Conservation (phyloP, 2,113 vertebrate genomes). For the Sorex araneus region DNA sequence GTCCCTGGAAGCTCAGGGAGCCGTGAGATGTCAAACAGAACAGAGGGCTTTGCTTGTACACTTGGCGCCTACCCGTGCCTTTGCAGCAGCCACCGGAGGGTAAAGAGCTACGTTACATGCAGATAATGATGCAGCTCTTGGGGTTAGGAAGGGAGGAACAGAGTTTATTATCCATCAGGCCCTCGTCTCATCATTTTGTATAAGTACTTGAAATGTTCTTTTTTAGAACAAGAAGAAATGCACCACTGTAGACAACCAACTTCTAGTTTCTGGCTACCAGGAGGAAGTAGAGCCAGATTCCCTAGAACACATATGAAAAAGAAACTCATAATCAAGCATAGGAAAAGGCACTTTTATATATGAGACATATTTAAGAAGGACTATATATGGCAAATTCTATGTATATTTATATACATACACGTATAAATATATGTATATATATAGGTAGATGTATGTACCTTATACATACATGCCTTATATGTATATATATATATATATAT, state of each 20-base stretch:
- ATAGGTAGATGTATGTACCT: too few relatives aligned
- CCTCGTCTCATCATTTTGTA: background rate
- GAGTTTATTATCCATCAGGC: background rate
- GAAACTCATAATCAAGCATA: background rate
- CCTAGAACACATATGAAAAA: background rate
- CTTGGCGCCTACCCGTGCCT: background rate
- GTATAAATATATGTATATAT: too few relatives aligned
- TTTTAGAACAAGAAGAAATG: background rate
- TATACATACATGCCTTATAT: too few relatives aligned
- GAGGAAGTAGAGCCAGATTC: background rate
- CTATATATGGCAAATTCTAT: background rate
- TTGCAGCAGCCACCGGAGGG: background rate
- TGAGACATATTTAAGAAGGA: too few relatives aligned
- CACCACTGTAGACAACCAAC: background rate
- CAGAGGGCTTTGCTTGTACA: background rate
- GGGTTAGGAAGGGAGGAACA: background rate
- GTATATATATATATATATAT: too few relatives aligned
- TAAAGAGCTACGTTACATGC: background rate
- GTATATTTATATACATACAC: background rate
- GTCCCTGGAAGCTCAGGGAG: background rate
- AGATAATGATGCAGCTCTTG: background rate
- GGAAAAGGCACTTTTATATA: too few relatives aligned
- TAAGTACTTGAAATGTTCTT: constrained; percentile 15
- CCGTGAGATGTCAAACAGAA: background rate
- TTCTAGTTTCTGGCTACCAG: background rate